Base-by-base conservation (phyloP, 92 coral and sea anemone genomes). In the Virgularia gustaviana region DNA sequence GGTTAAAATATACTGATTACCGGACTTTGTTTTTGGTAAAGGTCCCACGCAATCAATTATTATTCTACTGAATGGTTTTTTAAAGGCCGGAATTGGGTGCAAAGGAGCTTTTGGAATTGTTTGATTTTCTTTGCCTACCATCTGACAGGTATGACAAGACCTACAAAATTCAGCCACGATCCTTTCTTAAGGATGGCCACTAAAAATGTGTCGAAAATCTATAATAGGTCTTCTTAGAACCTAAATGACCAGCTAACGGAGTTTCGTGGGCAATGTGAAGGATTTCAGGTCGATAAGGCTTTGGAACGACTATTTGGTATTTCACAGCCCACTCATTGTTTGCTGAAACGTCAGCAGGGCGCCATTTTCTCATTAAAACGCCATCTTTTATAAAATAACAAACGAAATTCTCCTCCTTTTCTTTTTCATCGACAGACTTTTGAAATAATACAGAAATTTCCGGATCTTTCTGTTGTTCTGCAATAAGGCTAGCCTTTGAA, bases 1-100 rank as follows among this genome's bases (percentile, higher is more conserved):
- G 9, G 77, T 78, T 42, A 84, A 34, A 47, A 85, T 61, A 75
- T 77, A 85, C 49, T 85, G 85, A 24, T 75, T 79, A 34, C 88
- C 82, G 6, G 79, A 49, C 19, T 72, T 80, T 19, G 85, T 74
- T 60, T 71, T 85, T 7, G 87, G 83, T 41, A 83, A 44, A 7
- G 80, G 83, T 2, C 87, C 87, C 36, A 83, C 83, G 11, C 77
- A 78, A 63, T 83, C 80, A 10, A 81, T 30, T 6, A 80, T 53
- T n/a, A 85, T 63, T 37, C 64, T 47, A 47, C 79, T 80, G 32
- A 86, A 82, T 24, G 85, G 87, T 61, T 73, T 84, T 10, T 78
- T 58, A 36, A 86, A 39, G 8, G 83, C 84, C 10, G 81, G 82
- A 20, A 78, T 73, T 29, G 86, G 82, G 24, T 66, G 60, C 33